Base-by-base conservation (phyloP, 2,888 invertebrate species). In the Noctua pronuba region DNA sequence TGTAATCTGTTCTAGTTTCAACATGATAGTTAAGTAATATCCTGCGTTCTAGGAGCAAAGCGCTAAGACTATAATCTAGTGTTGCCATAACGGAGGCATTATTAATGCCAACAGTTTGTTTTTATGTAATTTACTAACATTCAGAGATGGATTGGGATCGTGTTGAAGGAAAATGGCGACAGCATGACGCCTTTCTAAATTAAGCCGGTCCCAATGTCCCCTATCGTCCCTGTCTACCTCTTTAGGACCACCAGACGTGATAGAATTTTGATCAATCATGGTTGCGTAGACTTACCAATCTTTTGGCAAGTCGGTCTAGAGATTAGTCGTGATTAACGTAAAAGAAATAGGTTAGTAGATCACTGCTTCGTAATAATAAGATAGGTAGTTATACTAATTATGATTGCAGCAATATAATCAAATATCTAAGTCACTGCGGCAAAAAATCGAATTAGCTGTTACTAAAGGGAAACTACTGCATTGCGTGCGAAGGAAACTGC, bases 401-500 rank as follows among this genome's bases (percentile, higher is more conserved):
- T 28, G 46, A 67, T 77, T 67, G 52, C 67, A 71, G 46, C 35
- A 82, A 21, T 58, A 31, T 64, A 70, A 44, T 49, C 55, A 75
- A 69, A 69, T 73, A 81, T 65, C 67, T 73, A 71, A 83, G 24
- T 60, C 66, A 41, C 46, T 76, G 80, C 65, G 38, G 76, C 52
- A 85, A 85, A 88, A 78, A 81, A 84, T 35, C 35, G n/a, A 87
- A 86, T 84, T 80, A 79, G 72, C 81, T 82, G 87, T 88, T 88
- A 75, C 85, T 87, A 88, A 87, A 89, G 77, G 90, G 86, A 89
- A 90, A 88, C 84, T 77, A 80, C 84, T 77, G 84, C 86, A 85
- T 86, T 86, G 88, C 87, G 86, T 88, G 83, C 72, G 72, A 75
- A 87, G 75, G 84, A 75, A 86, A 86, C 80, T 72, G 55, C 70